Conservation (phyloP, 2,113 vertebrate genomes). For the pig (Sus scrofa) region DNA sequence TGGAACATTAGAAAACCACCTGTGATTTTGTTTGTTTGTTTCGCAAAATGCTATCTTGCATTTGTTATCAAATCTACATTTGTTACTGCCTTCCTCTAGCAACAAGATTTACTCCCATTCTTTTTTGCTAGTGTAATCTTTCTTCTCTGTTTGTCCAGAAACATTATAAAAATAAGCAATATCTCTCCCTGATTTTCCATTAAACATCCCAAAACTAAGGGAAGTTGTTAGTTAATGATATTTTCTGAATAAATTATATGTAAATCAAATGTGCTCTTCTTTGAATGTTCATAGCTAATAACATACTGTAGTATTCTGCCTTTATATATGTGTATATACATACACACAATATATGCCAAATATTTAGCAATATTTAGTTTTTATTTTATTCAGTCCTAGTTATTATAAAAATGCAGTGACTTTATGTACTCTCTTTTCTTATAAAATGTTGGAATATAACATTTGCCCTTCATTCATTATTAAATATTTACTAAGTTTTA, state of each 20-base stretch:
- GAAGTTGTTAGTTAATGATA: not conserved
- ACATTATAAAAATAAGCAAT: not conserved
- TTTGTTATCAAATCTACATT: not conserved
- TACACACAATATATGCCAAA: too few relatives aligned
- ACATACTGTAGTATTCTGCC: not conserved
- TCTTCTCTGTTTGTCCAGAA: not conserved
- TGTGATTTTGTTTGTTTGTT: not conserved
- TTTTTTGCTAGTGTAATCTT: not conserved
- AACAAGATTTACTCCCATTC: not conserved
- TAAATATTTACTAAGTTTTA: constrained; percentile 11
- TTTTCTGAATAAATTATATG: not conserved
- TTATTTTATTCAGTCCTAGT: not conserved
- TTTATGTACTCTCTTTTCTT: not conserved
- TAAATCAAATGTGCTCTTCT: not conserved
- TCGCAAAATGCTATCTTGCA: not conserved
- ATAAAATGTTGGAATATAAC: not conserved
- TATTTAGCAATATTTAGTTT: not conserved
- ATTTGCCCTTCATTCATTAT: not conserved
- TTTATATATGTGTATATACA: not conserved
- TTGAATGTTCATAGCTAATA: not conserved
- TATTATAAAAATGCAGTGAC: not conserved
- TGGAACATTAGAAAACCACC: not conserved
- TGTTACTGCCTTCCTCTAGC: not conserved
- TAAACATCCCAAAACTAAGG: not conserved
- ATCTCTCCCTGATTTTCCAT: not conserved